Percentiles rank a stretch among this genome's conserved stretches.
Evolutionary conservation across 1,140 invertebrate species (phyloP).

Genomic region (Pseudoatta argentina): DNA sequence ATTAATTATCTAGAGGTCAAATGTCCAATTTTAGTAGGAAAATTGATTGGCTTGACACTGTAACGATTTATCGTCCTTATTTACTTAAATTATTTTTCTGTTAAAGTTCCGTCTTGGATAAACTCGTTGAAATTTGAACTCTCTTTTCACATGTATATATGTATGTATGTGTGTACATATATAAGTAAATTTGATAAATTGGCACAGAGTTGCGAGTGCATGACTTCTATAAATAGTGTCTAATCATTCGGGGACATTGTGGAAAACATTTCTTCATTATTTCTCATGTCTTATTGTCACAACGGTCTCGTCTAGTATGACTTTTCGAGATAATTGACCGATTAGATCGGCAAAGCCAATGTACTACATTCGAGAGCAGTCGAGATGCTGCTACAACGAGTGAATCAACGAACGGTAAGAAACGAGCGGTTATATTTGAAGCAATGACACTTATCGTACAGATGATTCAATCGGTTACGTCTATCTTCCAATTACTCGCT

Average conservation of each 20-base stretch:
- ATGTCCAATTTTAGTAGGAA: neutral
- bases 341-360: conserved; percentile 44
- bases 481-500: conserved; percentile 58
- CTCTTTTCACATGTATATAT: neutral
- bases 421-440: conserved; percentile 55
- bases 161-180: too few relatives aligned
- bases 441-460: conserved; percentile 57
- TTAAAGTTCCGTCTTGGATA: neutral
- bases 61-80: neutral
- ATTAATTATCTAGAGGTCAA: neutral
- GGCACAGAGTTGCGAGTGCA: neutral
- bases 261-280: neutral
- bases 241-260: neutral
- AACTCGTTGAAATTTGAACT: neutral
- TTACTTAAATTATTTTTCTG: neutral
- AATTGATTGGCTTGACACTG: neutral
- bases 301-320: neutral
- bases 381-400: conserved; percentile 51
- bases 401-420: conserved; percentile 59
- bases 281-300: neutral
- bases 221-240: neutral
- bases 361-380: conserved; percentile 41
- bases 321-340: conserved; percentile 23
- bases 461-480: conserved; percentile 62
- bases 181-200: neutral